These are phyloP conservation scores for Acanthochromis polyacanthus DNA, from an alignment of 2,113 vertebrate genomes.

Conservation along the genomic window DNA sequence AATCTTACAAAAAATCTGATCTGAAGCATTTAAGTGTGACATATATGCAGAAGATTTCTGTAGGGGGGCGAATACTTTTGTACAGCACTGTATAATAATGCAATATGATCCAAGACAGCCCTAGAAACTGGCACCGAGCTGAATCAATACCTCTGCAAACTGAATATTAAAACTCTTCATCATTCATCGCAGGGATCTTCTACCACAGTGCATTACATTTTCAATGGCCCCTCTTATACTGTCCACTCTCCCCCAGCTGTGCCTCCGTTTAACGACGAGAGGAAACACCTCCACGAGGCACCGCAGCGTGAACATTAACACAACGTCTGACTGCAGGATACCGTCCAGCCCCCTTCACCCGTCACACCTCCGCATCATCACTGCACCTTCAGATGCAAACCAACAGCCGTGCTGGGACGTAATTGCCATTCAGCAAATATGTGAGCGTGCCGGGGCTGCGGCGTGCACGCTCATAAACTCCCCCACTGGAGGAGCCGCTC, in stretches of 20 bases:
- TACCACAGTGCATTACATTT: not conserved
- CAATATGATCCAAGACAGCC: no score
- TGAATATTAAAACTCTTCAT: not conserved
- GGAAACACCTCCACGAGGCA: not conserved
- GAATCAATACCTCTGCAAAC: not conserved
- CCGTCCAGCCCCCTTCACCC: not conserved
- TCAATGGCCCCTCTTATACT: not conserved
- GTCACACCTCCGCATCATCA: constrained; percentile 25
- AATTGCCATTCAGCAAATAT: constrained; percentile 66
- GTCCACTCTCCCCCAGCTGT: not conserved
- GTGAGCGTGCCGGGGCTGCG: not conserved
- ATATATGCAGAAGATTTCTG: no score
- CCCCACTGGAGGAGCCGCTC: constrained; percentile 45
- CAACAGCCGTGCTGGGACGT: constrained; percentile 33
- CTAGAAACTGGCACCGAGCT: not conserved
- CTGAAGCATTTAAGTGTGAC: no score
- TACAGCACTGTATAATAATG: no score
- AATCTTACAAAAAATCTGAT: no score
- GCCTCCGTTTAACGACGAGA: constrained; percentile 1
- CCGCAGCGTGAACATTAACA: constrained; percentile 4
- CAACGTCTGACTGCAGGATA: constrained; percentile 20
- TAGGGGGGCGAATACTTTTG: no score
- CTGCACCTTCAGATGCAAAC: constrained; percentile 42
- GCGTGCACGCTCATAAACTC: constrained; percentile 53
- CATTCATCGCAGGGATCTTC: not conserved